Conservation (phyloP, 2,888 invertebrate genomes). For the Eremobia ochroleuca region DNA sequence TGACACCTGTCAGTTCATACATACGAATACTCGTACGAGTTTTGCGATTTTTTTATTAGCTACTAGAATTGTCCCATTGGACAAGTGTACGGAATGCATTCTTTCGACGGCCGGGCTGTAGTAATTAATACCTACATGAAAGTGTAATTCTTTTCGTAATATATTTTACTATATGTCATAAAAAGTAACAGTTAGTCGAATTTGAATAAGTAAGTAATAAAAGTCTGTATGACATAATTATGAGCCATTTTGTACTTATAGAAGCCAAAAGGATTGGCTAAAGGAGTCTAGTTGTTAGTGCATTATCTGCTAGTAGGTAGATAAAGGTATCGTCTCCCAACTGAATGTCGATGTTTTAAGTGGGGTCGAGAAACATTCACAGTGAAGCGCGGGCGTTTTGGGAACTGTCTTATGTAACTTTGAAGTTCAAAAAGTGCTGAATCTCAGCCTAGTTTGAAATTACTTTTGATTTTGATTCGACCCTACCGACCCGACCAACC, state of each 20-base stretch:
- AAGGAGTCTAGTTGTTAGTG: background rate
- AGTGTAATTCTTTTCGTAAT: too few relatives aligned
- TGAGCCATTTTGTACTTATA: slow-evolving; percentile 11
- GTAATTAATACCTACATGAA: too few relatives aligned
- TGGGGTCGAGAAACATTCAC: background rate
- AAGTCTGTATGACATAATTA: background rate
- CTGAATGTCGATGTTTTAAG: background rate
- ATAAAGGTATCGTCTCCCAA: slow-evolving; percentile 8
- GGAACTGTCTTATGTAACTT: too few relatives aligned
- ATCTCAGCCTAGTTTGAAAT: background rate
- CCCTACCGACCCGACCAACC: background rate
- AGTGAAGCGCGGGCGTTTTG: background rate
- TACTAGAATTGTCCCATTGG: too few relatives aligned
- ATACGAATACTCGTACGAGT: too few relatives aligned
- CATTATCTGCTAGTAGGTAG: slow-evolving; percentile 20
- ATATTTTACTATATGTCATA: too few relatives aligned
- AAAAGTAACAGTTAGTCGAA: too few relatives aligned
- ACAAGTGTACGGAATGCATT: too few relatives aligned
- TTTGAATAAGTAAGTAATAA: too few relatives aligned
- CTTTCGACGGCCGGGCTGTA: too few relatives aligned
- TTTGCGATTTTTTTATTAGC: too few relatives aligned
- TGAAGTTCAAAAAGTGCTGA: background rate
- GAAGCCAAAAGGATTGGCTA: background rate
- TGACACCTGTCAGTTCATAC: too few relatives aligned
- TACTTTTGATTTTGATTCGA: background rate